phyloP scores from a whole-genome alignment of 2,797 vertebrate species.

The Lagorchestes hirsutus region DNA sequence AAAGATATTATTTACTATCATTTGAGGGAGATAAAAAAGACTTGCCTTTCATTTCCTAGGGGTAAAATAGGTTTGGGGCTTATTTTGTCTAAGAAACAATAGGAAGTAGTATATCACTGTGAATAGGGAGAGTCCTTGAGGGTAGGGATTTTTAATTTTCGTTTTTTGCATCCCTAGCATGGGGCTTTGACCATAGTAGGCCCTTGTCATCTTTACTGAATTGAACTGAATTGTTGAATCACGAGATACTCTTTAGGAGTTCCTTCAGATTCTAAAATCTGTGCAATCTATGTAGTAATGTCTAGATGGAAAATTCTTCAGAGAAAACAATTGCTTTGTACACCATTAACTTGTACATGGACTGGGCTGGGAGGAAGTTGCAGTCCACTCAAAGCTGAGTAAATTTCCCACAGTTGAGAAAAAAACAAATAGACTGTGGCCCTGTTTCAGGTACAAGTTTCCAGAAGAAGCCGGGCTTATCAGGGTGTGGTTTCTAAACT shows the following conservation, averaged over 20 bases:
- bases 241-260: neutral
- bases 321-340: neutral
- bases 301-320: neutral
- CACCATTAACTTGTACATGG: neutral
- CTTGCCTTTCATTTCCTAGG: slow-evolving; percentile 34
- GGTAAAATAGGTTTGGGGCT: slow-evolving; percentile 5
- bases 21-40: neutral
- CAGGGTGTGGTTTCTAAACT: neutral
- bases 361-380: neutral
- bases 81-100: neutral
- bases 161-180: neutral
- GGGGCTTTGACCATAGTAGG: neutral
- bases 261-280: neutral
- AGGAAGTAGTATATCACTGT: neutral
- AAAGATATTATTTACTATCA: slow-evolving; percentile 31
- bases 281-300: neutral
- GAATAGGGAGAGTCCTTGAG: neutral
- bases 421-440: neutral
- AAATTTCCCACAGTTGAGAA: neutral
- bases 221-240: neutral
- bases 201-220: neutral
- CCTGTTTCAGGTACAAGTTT: neutral
- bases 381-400: neutral
- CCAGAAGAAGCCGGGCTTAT: neutral
- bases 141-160: neutral